Evolutionary conservation across 2,113 vertebrate species (phyloP).

Genomic region (Cynocephalus volans): DNA sequence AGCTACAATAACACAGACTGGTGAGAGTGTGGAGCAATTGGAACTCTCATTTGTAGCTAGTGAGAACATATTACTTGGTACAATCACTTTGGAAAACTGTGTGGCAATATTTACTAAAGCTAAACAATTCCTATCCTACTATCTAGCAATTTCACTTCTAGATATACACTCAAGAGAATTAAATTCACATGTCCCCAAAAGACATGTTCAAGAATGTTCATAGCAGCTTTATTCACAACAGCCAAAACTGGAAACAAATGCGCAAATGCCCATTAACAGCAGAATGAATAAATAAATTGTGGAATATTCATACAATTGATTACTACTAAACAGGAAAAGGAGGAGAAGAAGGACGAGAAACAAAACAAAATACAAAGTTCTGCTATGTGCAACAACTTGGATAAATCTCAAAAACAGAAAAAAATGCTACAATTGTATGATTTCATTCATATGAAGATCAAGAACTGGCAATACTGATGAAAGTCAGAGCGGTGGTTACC

Average conservation of each 20-base stretch:
- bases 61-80: not conserved
- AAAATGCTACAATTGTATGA: not conserved
- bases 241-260: not conserved
- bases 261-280: not conserved
- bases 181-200: not conserved
- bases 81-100: constrained; percentile 15
- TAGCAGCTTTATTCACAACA: constrained; percentile 13
- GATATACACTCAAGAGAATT: constrained; percentile 29
- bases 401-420: not conserved
- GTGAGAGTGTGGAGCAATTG: not conserved
- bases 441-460: not conserved
- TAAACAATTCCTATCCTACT: constrained; percentile 15
- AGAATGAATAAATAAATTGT: constrained; percentile 11
- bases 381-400: not conserved
- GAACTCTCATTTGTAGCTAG: not conserved
- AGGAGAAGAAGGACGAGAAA: not conserved
- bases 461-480: not conserved
- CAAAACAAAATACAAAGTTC: not conserved
- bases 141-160: constrained; percentile 55
- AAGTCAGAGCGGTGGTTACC: not conserved
- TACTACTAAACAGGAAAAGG: not conserved
- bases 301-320: not conserved
- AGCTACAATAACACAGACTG: not conserved
- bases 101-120: constrained; percentile 1
- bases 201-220: not conserved